Percentiles rank a stretch among this genome's conserved stretches.
These are phyloP conservation scores for Drosophila albomicans DNA, from an alignment of 1,140 invertebrate species.

Conservation along the genomic window DNA sequence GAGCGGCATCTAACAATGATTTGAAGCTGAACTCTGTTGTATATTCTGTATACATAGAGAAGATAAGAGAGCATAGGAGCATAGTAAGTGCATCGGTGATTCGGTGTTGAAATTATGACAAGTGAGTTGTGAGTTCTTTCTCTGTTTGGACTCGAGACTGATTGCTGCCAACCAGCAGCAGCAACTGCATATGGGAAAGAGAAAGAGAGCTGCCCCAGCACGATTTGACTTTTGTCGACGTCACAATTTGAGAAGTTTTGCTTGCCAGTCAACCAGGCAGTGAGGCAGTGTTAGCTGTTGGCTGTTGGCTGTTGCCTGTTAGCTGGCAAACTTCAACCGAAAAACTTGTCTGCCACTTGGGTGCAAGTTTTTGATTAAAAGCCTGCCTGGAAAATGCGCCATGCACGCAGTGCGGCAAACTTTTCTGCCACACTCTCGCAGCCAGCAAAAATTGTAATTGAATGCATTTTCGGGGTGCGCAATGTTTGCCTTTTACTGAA, in stretches of 20 bases:
- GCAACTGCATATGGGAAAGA: conserved; percentile 17
- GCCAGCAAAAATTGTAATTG: conserved; percentile 71
- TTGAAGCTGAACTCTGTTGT: too few species aligned
- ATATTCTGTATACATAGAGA: too few species aligned
- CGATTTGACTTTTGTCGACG: conserved; percentile 78
- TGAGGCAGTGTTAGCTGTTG: neutral
- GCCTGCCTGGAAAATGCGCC: conserved; percentile 37
- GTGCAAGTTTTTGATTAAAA: conserved; percentile 81
- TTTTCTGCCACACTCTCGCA: conserved; percentile 48
- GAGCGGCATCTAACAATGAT: too few species aligned
- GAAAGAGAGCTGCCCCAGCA: conserved; percentile 31
- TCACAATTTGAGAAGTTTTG: conserved; percentile 75
- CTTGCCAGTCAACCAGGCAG: conserved; percentile 25
- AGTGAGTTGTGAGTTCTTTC: neutral
- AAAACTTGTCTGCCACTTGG: conserved; percentile 68
- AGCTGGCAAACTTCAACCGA: conserved; percentile 60
- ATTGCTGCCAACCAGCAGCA: conserved; percentile 45
- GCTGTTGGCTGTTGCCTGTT: conserved; percentile 4
- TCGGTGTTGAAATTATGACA: neutral
- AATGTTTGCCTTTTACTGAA: conserved; percentile 65
- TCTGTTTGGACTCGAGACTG: conserved; percentile 31
- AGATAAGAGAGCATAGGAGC: neutral
- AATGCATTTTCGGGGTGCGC: conserved; percentile 68
- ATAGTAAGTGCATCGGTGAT: neutral
- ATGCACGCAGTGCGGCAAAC: conserved; percentile 51